A percentile compares a stretch with the other conserved stretches of the same genome.
Conservation (phyloP, 2,797 vertebrate species). For the Hydrophis major region DNA sequence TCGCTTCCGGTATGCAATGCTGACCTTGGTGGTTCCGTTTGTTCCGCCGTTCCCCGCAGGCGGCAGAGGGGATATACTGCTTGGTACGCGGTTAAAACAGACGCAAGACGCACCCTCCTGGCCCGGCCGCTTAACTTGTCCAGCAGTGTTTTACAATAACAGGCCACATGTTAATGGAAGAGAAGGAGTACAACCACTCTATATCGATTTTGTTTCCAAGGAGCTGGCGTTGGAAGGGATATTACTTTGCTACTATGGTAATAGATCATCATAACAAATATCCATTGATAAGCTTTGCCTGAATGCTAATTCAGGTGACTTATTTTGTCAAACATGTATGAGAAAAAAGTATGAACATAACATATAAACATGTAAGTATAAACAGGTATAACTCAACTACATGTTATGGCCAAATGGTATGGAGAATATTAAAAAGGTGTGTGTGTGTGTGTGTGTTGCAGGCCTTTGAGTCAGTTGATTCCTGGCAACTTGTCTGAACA, state of each 20-base stretch:
- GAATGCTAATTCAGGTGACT: neutral
- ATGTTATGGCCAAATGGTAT: neutral
- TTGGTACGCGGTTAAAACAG: neutral
- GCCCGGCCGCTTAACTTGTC: neutral
- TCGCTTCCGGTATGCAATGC: slow-evolving; percentile 3
- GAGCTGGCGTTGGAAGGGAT: neutral
- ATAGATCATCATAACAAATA: neutral
- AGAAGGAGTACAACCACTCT: neutral
- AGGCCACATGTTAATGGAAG: neutral
- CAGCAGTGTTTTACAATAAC: neutral
- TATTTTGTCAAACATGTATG: no score
- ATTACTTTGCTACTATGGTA: neutral
- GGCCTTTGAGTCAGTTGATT: neutral
- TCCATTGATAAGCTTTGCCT: no score
- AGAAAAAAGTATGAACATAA: no score
- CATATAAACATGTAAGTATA: no score
- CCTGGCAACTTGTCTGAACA: neutral
- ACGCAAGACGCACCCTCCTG: no score
- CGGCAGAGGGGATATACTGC: neutral
- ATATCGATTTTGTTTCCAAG: neutral
- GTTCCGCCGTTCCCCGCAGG: neutral
- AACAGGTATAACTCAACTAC: neutral
- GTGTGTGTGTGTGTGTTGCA: neutral
- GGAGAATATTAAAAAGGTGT: neutral
- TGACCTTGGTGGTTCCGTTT: neutral